phyloP scores from a whole-genome alignment of 2,113 vertebrate genomes.

The Corydoras maculifer region DNA sequence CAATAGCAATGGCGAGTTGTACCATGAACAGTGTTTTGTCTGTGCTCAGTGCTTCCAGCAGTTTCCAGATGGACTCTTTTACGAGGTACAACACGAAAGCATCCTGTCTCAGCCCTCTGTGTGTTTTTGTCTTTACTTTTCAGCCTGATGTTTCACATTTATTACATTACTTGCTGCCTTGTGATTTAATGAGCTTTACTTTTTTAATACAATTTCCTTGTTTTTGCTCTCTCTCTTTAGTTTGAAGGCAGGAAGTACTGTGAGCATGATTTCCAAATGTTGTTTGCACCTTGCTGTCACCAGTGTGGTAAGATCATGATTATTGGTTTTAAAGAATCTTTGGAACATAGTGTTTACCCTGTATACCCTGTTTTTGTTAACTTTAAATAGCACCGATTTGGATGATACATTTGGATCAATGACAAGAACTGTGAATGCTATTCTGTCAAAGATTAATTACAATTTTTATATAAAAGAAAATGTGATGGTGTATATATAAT shows the following conservation, averaged over 20 bases:
- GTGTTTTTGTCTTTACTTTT: too few relatives aligned
- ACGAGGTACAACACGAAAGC: conserved; percentile 72
- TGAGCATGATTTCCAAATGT: conserved; percentile 98
- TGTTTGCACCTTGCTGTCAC: conserved; percentile 95
- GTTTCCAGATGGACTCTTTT: conserved; percentile 97
- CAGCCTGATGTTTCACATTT: too few relatives aligned
- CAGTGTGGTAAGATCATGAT: conserved; percentile 84
- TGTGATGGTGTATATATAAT: too few relatives aligned
- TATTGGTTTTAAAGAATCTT: too few relatives aligned
- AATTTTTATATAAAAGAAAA: too few relatives aligned
- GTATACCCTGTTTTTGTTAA: too few relatives aligned
- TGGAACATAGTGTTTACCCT: too few relatives aligned
- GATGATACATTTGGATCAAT: too few relatives aligned
- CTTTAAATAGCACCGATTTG: too few relatives aligned
- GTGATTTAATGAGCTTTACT: background rate
- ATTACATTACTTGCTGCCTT: background rate
- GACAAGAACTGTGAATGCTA: too few relatives aligned
- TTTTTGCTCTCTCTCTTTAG: conserved; percentile 59
- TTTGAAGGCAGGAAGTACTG: conserved; percentile 98
- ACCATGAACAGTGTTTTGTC: conserved; percentile 94
- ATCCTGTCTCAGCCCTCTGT: background rate
- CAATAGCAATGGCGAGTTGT: conserved; percentile 93
- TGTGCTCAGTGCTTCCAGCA: conserved; percentile 97
- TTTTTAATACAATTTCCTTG: background rate
- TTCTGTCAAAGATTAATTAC: too few relatives aligned